Evolutionary conservation across 37 sponge, comb jelly and placozoan species (phyloP).

Genomic region (Geodia barretti): DNA sequence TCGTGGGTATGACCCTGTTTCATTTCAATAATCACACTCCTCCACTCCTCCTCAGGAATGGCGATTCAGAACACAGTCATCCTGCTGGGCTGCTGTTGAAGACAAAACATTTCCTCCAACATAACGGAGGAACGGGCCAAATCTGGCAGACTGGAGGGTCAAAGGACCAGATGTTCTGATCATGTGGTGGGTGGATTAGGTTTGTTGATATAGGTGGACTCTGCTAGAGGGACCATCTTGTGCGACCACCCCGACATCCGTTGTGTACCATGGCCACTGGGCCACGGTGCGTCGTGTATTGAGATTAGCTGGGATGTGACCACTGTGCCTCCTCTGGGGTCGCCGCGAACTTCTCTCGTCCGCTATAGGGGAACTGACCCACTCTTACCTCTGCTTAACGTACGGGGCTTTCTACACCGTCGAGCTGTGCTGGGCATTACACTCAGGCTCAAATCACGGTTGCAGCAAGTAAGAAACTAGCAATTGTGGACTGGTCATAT

Average conservation of each 20-base stretch:
- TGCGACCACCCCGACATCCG: constrained; percentile 58
- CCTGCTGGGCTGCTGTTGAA: constrained; percentile 84
- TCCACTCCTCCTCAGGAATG: constrained; percentile 30
- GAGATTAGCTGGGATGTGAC: too few relatives aligned
- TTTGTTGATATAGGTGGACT: constrained; percentile 14
- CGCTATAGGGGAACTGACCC: constrained; percentile 46
- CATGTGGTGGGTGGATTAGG: neutral
- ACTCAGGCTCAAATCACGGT: constrained; percentile 5
- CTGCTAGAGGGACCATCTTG: constrained; percentile 70
- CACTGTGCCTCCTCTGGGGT: constrained; percentile 58
- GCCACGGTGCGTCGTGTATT: constrained; percentile 4
- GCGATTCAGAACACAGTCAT: constrained; percentile 87
- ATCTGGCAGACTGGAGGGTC: neutral
- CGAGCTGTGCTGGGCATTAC: constrained; percentile 48
- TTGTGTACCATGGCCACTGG: constrained; percentile 66
- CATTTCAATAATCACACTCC: neutral
- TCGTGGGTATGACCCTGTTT: constrained; percentile 17
- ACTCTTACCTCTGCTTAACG: constrained; percentile 13
- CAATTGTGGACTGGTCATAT: too few relatives aligned
- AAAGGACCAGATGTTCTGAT: neutral
- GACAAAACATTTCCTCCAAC: constrained; percentile 58
- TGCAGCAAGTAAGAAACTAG: constrained; percentile 35
- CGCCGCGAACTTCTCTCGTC: neutral
- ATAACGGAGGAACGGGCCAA: constrained; percentile 3
- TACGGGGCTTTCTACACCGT: constrained; percentile 77